These are phyloP conservation scores for Emydoidea blandingii DNA, from an alignment of 2,797 vertebrate species.

Conservation along the genomic window DNA sequence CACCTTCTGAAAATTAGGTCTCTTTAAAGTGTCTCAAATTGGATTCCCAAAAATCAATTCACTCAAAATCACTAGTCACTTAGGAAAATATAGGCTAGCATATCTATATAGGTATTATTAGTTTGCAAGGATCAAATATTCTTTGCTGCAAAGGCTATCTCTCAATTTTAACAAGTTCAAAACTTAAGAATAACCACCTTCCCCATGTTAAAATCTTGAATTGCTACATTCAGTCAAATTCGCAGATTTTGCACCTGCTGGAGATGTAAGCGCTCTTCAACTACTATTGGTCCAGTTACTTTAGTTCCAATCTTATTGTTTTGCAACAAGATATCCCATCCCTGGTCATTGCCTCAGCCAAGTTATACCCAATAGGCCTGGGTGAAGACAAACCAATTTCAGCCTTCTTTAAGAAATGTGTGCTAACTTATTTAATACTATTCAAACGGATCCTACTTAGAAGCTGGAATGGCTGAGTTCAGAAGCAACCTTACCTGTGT, in stretches of 20 bases:
- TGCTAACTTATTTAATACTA: too few species aligned
- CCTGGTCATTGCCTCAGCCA: not conserved
- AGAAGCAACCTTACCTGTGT: not conserved
- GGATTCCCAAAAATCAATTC: too few species aligned
- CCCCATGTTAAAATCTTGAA: not conserved
- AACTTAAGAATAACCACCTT: not conserved
- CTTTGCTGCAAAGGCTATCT: not conserved
- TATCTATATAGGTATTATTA: not conserved
- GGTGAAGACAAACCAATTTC: not conserved
- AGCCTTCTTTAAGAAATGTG: not conserved
- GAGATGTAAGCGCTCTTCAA: rapidly evolving
- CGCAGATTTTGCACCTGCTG: not conserved
- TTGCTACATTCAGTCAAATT: not conserved
- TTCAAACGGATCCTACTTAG: too few species aligned
- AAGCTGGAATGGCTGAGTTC: not conserved
- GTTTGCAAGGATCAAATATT: not conserved
- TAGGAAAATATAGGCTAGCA: not conserved
- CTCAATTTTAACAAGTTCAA: not conserved
- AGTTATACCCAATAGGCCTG: not conserved
- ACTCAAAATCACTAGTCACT: not conserved
- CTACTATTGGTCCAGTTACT: not conserved
- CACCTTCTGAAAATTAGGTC: too few species aligned
- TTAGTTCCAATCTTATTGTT: not conserved
- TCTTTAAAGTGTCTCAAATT: too few species aligned
- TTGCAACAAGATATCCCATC: not conserved